These are phyloP conservation scores for Brachyalestes nurse DNA, from an alignment of 2,797 vertebrate species.

Conservation along the genomic window DNA sequence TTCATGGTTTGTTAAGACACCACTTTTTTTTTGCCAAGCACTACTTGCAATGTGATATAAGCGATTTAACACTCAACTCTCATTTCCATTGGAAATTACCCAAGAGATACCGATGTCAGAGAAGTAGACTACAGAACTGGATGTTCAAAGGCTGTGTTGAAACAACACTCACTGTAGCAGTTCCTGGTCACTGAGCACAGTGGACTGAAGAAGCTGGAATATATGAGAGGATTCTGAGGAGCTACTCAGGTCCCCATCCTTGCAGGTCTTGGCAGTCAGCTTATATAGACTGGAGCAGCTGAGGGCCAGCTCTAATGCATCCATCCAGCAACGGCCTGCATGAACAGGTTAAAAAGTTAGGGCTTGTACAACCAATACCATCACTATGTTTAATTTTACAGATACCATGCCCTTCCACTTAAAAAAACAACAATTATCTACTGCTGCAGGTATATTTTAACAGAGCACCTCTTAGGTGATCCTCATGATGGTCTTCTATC, in stretches of 20 bases:
- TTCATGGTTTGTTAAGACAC: slow-evolving; percentile 20
- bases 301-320: slow-evolving; percentile 93
- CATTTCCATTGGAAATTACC: neutral
- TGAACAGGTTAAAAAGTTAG: neutral
- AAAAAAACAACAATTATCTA: neutral
- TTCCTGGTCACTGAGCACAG: slow-evolving; percentile 83
- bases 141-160: neutral
- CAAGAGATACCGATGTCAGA: neutral
- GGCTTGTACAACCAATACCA: neutral
- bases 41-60: neutral
- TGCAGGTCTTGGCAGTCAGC: slow-evolving; percentile 83
- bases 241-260: slow-evolving; percentile 84
- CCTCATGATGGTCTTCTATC: too few relatives aligned
- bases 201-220: slow-evolving; percentile 84
- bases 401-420: neutral
- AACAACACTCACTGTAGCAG: slow-evolving; percentile 86
- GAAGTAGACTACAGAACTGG: neutral
- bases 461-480: neutral
- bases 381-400: neutral
- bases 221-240: slow-evolving; percentile 85
- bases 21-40: too few relatives aligned
- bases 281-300: slow-evolving; percentile 94
- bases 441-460: neutral
- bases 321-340: slow-evolving; percentile 96
- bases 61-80: neutral